Evolutionary conservation across 1,140 invertebrate genomes (phyloP).

Genomic region (Drosophila insularis): DNA sequence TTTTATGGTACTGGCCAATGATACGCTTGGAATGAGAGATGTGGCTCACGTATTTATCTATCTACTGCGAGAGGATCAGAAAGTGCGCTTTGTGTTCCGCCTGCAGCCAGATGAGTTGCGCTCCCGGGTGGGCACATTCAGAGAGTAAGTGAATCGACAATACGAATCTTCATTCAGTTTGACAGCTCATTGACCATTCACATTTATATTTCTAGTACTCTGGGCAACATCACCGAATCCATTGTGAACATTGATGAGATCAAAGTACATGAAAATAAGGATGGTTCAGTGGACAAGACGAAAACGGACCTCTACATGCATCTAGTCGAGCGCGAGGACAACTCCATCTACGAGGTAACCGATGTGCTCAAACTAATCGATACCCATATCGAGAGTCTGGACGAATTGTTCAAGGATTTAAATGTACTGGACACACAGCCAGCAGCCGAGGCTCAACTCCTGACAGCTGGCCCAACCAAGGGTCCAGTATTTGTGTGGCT

Average conservation of each 20-base stretch:
- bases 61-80: slow-evolving; percentile 94
- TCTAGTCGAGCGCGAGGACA: slow-evolving; percentile 93
- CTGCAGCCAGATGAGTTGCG: slow-evolving; percentile 93
- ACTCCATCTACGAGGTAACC: slow-evolving; percentile 94
- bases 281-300: slow-evolving; percentile 96
- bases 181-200: neutral
- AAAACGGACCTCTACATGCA: slow-evolving; percentile 97
- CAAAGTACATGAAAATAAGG: slow-evolving; percentile 94
- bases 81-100: slow-evolving; percentile 95
- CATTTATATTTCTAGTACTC: slow-evolving; percentile 83
- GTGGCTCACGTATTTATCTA: slow-evolving; percentile 94
- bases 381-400: slow-evolving; percentile 94
- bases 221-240: slow-evolving; percentile 93
- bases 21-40: slow-evolving; percentile 91
- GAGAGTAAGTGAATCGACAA: slow-evolving; percentile 86
- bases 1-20: slow-evolving; percentile 94
- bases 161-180: too few species aligned
- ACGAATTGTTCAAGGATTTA: slow-evolving; percentile 95
- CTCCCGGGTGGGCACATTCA: slow-evolving; percentile 89
- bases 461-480: slow-evolving; percentile 83
- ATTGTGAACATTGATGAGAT: slow-evolving; percentile 97
- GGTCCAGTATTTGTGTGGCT: slow-evolving; percentile 89
- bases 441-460: slow-evolving; percentile 87
- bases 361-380: slow-evolving; percentile 93
- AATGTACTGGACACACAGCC: slow-evolving; percentile 94